Conservation (phyloP, 2,797 vertebrate species). For the Rhadinocentrus ornatus region DNA sequence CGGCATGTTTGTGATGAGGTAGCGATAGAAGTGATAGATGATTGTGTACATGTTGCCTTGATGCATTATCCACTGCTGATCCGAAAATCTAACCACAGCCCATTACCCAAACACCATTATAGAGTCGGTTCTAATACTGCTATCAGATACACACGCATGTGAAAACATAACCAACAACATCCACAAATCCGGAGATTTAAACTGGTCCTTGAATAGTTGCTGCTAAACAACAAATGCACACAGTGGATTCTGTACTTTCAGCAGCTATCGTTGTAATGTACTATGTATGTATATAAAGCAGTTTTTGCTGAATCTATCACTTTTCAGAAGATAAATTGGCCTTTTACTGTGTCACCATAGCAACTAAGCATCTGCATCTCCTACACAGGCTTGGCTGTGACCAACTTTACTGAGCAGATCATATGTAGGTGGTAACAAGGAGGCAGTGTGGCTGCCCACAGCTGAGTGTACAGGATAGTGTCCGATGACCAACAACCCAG, state of each 20-base stretch:
- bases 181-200: not conserved
- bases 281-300: conserved; percentile 25
- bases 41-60: conserved; percentile 11
- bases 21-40: not conserved
- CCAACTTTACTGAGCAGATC: not conserved
- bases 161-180: not conserved
- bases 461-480: not conserved
- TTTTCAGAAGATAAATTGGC: conserved; percentile 62
- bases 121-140: conserved; percentile 23
- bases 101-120: conserved; percentile 66
- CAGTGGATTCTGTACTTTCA: conserved; percentile 42
- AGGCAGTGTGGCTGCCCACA: not conserved
- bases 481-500: not conserved
- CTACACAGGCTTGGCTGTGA: conserved; percentile 18
- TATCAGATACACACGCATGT: conserved; percentile 33
- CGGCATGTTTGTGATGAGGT: conserved; percentile 16
- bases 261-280: conserved; percentile 15
- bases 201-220: not conserved
- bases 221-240: conserved; percentile 18
- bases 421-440: not conserved
- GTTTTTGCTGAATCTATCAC: conserved; percentile 44
- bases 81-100: conserved; percentile 47
- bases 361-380: conserved; percentile 56
- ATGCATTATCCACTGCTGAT: conserved; percentile 56
- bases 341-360: conserved; percentile 63